Conservation (phyloP, 2,113 vertebrate species). For the Hyla sarda region DNA sequence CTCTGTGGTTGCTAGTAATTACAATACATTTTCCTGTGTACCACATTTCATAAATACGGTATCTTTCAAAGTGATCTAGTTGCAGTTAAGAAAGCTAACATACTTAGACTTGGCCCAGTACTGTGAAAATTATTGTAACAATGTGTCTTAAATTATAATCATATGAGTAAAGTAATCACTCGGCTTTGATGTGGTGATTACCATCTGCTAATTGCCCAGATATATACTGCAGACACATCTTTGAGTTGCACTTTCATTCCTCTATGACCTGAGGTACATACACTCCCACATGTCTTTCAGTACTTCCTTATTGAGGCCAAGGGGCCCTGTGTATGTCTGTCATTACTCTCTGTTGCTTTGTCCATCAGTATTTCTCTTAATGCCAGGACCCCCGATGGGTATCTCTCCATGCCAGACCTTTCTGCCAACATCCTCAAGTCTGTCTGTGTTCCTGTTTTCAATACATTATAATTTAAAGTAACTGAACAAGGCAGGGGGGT, state of each 20-base stretch:
- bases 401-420: conserved; percentile 24
- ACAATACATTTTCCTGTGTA: too few relatives aligned
- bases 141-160: conserved; percentile 26
- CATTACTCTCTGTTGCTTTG: conserved; percentile 34
- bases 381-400: conserved; percentile 35
- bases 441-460: conserved; percentile 31
- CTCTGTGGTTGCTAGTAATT: too few relatives aligned
- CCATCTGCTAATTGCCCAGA: neutral
- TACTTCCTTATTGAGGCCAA: conserved; percentile 25
- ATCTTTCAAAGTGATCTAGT: neutral
- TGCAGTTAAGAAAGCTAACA: neutral
- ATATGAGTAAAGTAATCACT: neutral
- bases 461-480: conserved; percentile 13
- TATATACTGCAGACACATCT: conserved; percentile 13
- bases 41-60: too few relatives aligned
- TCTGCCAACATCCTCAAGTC: conserved; percentile 47
- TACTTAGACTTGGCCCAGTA: neutral
- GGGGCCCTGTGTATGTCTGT: conserved; percentile 37
- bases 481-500: conserved; percentile 2
- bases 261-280: conserved; percentile 17
- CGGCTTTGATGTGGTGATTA: neutral
- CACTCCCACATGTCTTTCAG: conserved; percentile 30
- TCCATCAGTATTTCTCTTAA: conserved; percentile 20
- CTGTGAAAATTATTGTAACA: neutral
- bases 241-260: conserved; percentile 18